Conservation (phyloP, 2,888 invertebrate species). For the Heliconius sara region DNA sequence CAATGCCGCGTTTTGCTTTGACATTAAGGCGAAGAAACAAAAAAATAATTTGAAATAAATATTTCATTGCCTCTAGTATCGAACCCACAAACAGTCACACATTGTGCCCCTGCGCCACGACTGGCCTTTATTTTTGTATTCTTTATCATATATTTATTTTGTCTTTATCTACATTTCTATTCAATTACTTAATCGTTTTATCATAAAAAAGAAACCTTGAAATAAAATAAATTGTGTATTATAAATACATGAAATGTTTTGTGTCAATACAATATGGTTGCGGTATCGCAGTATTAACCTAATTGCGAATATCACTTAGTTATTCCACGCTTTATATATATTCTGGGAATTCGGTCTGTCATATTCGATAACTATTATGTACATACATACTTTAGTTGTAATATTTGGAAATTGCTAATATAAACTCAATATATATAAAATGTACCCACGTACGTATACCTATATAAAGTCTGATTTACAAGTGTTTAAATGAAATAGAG, state of each 20-base stretch:
- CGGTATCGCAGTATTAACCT: slow-evolving; percentile 19
- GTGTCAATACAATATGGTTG: neutral
- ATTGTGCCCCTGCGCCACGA: too few relatives aligned
- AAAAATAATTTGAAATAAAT: too few relatives aligned
- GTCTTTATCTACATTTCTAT: neutral
- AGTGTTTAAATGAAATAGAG: slow-evolving; percentile 3
- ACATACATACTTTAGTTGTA: neutral
- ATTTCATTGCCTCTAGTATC: too few relatives aligned
- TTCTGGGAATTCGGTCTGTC: slow-evolving; percentile 12
- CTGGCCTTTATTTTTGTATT: too few relatives aligned
- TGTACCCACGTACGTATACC: too few relatives aligned
- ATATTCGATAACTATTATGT: neutral
- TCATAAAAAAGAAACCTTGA: neutral
- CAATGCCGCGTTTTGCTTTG: too few relatives aligned
- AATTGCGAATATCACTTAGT: slow-evolving; percentile 13
- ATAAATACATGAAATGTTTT: neutral
- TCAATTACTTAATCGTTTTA: neutral
- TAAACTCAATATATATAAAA: too few relatives aligned
- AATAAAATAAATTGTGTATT: neutral
- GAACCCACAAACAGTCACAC: too few relatives aligned
- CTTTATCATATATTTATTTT: neutral
- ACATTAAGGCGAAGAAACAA: too few relatives aligned
- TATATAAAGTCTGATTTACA: too few relatives aligned
- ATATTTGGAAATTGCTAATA: too few relatives aligned
- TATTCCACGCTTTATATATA: slow-evolving; percentile 15